Conservation (phyloP, 2,797 vertebrate genomes). For the Pipistrellus pygmaeus region DNA sequence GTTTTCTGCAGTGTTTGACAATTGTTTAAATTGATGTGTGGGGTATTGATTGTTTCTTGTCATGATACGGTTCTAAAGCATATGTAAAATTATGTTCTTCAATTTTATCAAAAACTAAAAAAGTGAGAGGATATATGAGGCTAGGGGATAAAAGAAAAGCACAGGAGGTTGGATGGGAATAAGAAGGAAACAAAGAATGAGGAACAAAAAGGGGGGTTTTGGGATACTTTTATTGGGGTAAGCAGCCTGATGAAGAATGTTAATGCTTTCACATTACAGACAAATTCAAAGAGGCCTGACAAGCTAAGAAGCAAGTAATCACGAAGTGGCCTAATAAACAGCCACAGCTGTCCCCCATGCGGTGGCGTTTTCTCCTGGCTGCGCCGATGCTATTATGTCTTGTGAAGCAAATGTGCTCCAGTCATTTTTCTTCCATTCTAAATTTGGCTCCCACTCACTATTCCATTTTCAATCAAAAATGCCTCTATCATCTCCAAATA, state of each 20-base stretch:
- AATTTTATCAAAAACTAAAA: slow-evolving; percentile 7
- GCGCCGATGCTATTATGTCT: neutral
- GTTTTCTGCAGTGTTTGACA: neutral
- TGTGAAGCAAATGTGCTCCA: neutral
- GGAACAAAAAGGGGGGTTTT: fast-evolving
- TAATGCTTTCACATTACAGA: neutral
- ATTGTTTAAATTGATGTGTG: neutral
- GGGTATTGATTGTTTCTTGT: neutral
- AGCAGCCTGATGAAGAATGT: neutral
- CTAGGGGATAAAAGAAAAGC: neutral
- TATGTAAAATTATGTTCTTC: neutral
- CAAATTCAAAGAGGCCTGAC: neutral
- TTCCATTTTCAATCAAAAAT: slow-evolving; percentile 43
- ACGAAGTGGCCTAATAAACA: neutral
- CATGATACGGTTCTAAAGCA: neutral
- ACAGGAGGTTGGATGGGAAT: neutral
- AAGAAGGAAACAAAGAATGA: neutral
- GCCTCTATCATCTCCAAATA: neutral
- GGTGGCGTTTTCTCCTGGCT: neutral
- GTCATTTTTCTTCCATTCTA: slow-evolving; percentile 48
- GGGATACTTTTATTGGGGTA: neutral
- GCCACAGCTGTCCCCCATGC: neutral
- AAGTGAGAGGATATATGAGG: neutral
- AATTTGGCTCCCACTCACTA: slow-evolving; percentile 35
- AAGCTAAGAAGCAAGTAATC: slow-evolving; percentile 8